These are phyloP conservation scores for Tachycineta bicolor DNA, from an alignment of 2,113 vertebrate species.

Conservation along the genomic window DNA sequence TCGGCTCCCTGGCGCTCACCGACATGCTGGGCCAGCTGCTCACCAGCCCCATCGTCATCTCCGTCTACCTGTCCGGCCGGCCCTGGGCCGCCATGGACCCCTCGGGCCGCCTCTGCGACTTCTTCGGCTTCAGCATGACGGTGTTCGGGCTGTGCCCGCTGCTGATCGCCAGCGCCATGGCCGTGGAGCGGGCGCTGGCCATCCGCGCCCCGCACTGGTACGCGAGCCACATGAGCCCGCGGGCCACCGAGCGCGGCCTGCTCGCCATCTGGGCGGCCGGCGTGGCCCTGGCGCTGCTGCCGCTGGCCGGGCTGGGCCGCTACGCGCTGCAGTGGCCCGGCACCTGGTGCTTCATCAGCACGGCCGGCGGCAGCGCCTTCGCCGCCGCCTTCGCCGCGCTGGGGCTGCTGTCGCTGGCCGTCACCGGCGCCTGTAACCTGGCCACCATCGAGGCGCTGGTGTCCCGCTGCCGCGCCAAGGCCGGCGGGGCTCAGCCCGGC, in stretches of 20 bases:
- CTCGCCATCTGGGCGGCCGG: slow-evolving; percentile 81
- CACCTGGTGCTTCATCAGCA: slow-evolving; percentile 96
- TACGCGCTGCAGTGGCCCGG: slow-evolving; percentile 94
- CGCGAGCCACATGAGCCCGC: slow-evolving; percentile 87
- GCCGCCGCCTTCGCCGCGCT: slow-evolving; percentile 85
- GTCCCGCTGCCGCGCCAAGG: slow-evolving; percentile 83
- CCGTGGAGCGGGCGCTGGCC: slow-evolving; percentile 88
- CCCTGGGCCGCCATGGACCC: slow-evolving; percentile 84
- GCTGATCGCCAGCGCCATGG: slow-evolving; percentile 92
- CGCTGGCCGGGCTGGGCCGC: slow-evolving; percentile 82
- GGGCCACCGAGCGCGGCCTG: slow-evolving; percentile 79
- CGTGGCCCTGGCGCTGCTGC: slow-evolving; percentile 86
- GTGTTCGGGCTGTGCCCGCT: slow-evolving; percentile 92
- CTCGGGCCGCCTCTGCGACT: slow-evolving; percentile 83
- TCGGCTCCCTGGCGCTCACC: slow-evolving; percentile 90
- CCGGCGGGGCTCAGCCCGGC: slow-evolving; percentile 71
- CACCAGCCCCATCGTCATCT: slow-evolving; percentile 93
- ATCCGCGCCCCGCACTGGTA: slow-evolving; percentile 94
- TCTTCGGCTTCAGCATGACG: slow-evolving; percentile 94
- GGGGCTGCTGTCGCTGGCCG: slow-evolving; percentile 84
- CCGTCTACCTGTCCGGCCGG: slow-evolving; percentile 83
- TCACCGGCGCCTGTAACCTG: slow-evolving; percentile 89
- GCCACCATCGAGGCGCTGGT: slow-evolving; percentile 88
- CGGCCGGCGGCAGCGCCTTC: slow-evolving; percentile 79
- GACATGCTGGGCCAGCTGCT: slow-evolving; percentile 92